Base-by-base conservation (phyloP, 2,888 invertebrate species). In the Drosophila pseudotakahashii region DNA sequence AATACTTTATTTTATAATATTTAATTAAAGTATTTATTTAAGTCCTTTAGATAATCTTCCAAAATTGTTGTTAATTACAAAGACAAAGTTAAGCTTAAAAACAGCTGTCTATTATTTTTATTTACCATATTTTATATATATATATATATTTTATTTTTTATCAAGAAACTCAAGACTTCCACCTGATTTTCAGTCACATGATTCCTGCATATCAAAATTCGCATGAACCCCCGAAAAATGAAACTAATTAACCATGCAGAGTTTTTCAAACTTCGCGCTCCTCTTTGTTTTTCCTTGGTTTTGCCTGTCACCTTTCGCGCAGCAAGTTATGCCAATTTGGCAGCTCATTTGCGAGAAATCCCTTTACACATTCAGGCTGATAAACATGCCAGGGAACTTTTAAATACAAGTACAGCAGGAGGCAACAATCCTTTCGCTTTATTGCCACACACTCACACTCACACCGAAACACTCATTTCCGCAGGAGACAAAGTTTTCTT, bases 401-500 rank as follows among this genome's bases (percentile, higher is more conserved):
- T 63, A 61, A 73, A 73, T 73, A 73, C 76, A 62, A 71, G 67
- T 71, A 71, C 73, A 64, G 51, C 63, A 64, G 67, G 74, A 57
- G 61, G 60, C 64, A 63, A 68, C 57, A 73, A 60, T 64, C 62
- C 61, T 47, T 55, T 62, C 54, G 54, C 78, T 71, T 85, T 72
- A 70, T 45, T 51, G 42, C 74, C 64, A 52, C 51, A 61, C 47
- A 66, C 61, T 26, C 26, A 6, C 26, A 26, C 26, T 26, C 60
- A 26, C 61, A 10, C n/a, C 37, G 50, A 48, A 34, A 39, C 57
- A 48, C 59, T 71, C 60, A 54, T 61, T 86, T 87, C 79, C 81
- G 87, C 63, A 74, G 79, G 82, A 76, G 87, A 82, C 82, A 87
- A 82, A 84, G 67, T 82, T 82, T 86, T 81, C 85, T 82, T 86